Evolutionary conservation across 2,113 vertebrate species (phyloP).

Genomic region (Tamias sibiricus): DNA sequence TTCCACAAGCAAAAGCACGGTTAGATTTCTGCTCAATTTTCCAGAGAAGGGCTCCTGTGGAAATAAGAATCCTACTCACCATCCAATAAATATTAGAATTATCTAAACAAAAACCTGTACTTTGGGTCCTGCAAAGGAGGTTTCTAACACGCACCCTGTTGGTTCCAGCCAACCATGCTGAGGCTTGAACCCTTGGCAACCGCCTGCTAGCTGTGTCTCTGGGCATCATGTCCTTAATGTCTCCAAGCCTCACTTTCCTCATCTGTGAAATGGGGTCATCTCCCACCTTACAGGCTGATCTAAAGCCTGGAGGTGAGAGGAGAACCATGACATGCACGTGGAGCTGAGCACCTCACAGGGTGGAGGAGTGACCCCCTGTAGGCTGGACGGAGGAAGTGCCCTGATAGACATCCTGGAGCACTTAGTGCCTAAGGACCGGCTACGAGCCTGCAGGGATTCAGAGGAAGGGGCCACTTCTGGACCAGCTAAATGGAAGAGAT

Average conservation of each 20-base stretch:
- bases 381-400: rapidly evolving
- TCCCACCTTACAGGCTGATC: background rate
- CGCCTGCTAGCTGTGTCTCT: background rate
- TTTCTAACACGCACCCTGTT: background rate
- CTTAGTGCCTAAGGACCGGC: rapidly evolving
- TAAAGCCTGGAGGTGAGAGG: background rate
- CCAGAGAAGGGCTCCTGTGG: slow-evolving; percentile 95
- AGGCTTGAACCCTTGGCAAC: background rate
- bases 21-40: slow-evolving; percentile 98
- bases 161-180: background rate
- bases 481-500: background rate
- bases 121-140: background rate
- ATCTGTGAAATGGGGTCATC: background rate
- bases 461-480: background rate
- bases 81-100: background rate
- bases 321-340: no score
- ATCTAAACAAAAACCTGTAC: background rate
- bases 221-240: rapidly evolving
- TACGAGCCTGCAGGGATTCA: background rate
- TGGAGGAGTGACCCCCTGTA: rapidly evolving
- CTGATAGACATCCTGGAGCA: background rate
- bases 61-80: background rate
- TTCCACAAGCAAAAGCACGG: slow-evolving; percentile 97
- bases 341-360: no score
- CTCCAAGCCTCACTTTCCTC: background rate